Base-by-base conservation (phyloP, 2,797 vertebrate species). In the Smutsia gigantea region DNA sequence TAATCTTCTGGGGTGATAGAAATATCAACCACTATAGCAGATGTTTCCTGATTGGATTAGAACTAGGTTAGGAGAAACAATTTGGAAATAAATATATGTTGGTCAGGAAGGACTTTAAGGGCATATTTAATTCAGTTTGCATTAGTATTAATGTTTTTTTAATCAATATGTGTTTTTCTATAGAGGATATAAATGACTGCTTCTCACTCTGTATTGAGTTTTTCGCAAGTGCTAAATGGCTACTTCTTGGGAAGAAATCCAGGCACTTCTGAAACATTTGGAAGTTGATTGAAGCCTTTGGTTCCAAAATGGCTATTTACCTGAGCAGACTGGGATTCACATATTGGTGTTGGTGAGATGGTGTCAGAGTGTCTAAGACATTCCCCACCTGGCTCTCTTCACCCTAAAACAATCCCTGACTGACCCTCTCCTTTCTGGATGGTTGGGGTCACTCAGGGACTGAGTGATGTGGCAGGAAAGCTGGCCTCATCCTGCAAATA, bases 301-400 rank as follows among this genome's bases (percentile, higher is more conserved):
- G 61, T 96, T 94, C 90, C 53, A 93, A 97, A 91, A 94, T 90
- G 93, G 93, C 59, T 84, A 64, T 95, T 93, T 96, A 97, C 95
- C 96, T 96, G 96, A 87, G 90, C 86, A 90, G 49, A 74, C 75
- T 61, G 86, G 98, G 97, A 98, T 94, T 98, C 98, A 98, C 86
- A 96, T 93, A 18, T 1, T n/a, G 93, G 96, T 90, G 23, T 87
- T 95, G 95, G 94, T 97, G 95, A 97, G 96, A 98, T 71, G 97
- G 96, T 34, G 74, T 90, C 14, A 46, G 96, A 95, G 97, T 34
- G 9, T 97, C 98, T 97, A 97, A 97, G 93, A 87, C 91, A 92
- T 77, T 95, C 79, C 39, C 8, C 96, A 97, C 72, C 77, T 97
- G 96, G 98, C 72, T 97, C 82, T 97, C 94, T 95, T 98, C 91